Percentiles rank a stretch among this genome's conserved stretches.
These are phyloP conservation scores for Sphinx pinastri DNA, from an alignment of 2,888 invertebrate species.

Conservation along the genomic window DNA sequence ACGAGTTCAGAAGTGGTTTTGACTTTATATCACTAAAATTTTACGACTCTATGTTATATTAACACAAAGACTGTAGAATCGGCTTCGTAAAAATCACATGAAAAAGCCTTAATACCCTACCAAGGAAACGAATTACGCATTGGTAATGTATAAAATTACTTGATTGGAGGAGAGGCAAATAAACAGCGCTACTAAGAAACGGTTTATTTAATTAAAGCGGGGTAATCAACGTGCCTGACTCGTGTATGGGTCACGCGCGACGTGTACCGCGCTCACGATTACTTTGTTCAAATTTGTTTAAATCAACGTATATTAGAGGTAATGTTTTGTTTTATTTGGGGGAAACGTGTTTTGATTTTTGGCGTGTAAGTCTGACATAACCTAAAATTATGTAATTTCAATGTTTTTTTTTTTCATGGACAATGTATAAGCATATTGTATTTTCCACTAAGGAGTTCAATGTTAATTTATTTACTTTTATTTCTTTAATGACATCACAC, in stretches of 20 bases:
- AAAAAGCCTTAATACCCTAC: constrained; percentile 4
- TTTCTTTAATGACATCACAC: too few species aligned
- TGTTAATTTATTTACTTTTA: too few species aligned
- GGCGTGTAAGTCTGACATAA: background rate
- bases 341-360: background rate
- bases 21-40: too few species aligned
- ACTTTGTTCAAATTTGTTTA: constrained; percentile 11
- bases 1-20: too few species aligned
- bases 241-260: constrained; percentile 22
- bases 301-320: constrained; percentile 1
- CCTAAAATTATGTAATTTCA: too few species aligned
- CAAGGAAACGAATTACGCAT: constrained; percentile 17
- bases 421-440: too few species aligned
- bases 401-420: too few species aligned
- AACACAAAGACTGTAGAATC: too few species aligned
- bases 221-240: constrained; percentile 63
- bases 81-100: background rate
- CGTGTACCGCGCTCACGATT: constrained; percentile 29
- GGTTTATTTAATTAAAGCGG: constrained; percentile 77
- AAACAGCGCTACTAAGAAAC: constrained; percentile 56
- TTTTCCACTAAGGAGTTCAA: too few species aligned
- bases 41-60: too few species aligned
- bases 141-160: constrained; percentile 22
- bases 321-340: background rate
- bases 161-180: constrained; percentile 26